Evolutionary conservation across 2,888 invertebrate species (phyloP), one percentile per base, ranked within the genome.

Genomic region (Epirrita christyi): DNA sequence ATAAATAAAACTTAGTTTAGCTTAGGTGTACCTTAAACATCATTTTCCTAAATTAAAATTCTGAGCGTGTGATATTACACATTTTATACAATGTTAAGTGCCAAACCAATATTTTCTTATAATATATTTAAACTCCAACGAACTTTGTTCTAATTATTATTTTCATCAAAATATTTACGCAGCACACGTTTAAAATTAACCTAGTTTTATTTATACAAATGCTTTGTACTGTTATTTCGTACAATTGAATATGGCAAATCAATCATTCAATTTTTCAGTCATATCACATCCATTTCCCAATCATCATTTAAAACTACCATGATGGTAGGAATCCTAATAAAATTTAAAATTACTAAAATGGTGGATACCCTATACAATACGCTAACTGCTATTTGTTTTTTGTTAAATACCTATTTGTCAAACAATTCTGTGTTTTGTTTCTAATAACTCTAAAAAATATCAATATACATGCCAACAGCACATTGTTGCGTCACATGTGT

Each of bases 221-320:
- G 79, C 76, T 86, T 88, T 87, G 87, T 88, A 88, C 86, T 86
- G 73, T 83, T 67, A 65, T 69, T 59, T 70, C 76, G 75, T 83
- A 75, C 77, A 73, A 74, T 66, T 67, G 55, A 70, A 71, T 76
- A 76, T 79, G 79, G 79, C 76, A 73, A 80, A 71, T 68, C 64
- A 66, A 59, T 67, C 45, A 67, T 62, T 58, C 54, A 50, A 58
- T 59, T 55, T n/a, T 62, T 37, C 51, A 51, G 27, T 43, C 40
- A 45, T 40, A 57, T 53, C 61, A 59, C 83, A 84, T 83, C n/a
- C 85, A 9, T 32, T 9, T 32, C 32, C 32, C 36, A 43, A 47
- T 37, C 11, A 42, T 10, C 21, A 43, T 15, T 11, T 11, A 50
- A 60, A 70, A 68, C 72, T 80, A 76, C 78, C 66, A 71, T 68